Base-by-base conservation (phyloP, 2,113 vertebrate species). In the Ursus arctos region DNA sequence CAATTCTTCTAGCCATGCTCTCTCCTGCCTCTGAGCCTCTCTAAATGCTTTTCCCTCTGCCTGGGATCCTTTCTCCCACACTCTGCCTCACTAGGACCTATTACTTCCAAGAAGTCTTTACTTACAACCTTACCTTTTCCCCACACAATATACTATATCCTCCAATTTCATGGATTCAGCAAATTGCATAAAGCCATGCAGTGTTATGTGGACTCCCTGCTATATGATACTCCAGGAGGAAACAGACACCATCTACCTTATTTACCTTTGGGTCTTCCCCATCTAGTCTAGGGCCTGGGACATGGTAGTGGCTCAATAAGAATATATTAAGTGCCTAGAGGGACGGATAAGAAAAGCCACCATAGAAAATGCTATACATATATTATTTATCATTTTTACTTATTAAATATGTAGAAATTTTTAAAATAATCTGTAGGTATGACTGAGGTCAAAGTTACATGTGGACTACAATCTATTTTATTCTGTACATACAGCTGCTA, bases 361-460 rank as follows among this genome's bases (percentile, higher is more conserved):
- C 16, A 90, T 11, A 88, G 36, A 96, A 87, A 95, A 86, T 85
- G 26, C 1, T 55, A 74, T 31, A 24, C 13, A 72, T 69, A 43
- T 31, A 57, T 57, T 67, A 63, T 61, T 79, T 67, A 77, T 57
- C 6, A 26, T 33, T 80, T 82, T 72, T 91, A 72, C 19, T 74
- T 90, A 63, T 59, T 83, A 88, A 88, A 81, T 51, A 79, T 55
- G 1, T 55, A 86, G 11, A 77, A 40, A 57, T 4, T 83, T 88
- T 2, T 36, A 89, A 97, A 90, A 55, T 92, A 79, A 65, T 72
- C 1, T 79, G 22, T 13, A 91, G 31, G 26, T 51, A 51, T 89
- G 95, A 71, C 28, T 90, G 4, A 92, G 89, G 19, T 92, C 7
- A 95, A 81, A 97, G 88, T 88, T 79, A 76, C 7, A 79, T n/a